Conservation (phyloP, 2,888 invertebrate species). For the Reticulitermes lucifugus region DNA sequence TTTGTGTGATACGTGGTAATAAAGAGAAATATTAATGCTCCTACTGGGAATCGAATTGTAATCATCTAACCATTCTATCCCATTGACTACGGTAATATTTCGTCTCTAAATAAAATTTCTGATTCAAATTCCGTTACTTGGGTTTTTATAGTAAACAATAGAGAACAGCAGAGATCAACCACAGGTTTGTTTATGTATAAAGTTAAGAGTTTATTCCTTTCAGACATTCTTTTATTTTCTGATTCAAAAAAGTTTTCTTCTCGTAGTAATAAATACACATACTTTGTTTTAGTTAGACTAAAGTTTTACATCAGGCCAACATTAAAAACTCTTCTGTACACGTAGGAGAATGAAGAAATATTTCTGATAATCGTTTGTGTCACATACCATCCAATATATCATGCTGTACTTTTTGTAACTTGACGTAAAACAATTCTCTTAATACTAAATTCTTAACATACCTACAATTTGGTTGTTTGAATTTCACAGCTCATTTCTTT, state of each 20-base stretch:
- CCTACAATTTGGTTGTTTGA: conserved; percentile 17
- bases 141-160: too few relatives aligned
- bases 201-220: not conserved
- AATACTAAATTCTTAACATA: conserved; percentile 12
- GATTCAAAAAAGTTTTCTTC: not conserved
- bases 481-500: conserved; percentile 10
- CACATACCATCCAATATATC: conserved; percentile 15
- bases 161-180: too few relatives aligned
- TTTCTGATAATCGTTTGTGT: conserved; percentile 18
- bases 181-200: too few relatives aligned
- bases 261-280: not conserved
- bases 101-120: too few relatives aligned
- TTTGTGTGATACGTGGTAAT: too few relatives aligned
- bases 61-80: too few relatives aligned
- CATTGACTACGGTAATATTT: too few relatives aligned
- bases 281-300: not conserved
- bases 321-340: not conserved
- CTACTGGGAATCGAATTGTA: too few relatives aligned
- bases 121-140: too few relatives aligned
- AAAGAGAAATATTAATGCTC: too few relatives aligned
- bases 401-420: not conserved
- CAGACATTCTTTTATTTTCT: not conserved
- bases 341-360: not conserved
- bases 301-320: not conserved
- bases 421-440: not conserved